phyloP scores from a whole-genome alignment of 2,797 vertebrate genomes.

The Anas acuta region DNA sequence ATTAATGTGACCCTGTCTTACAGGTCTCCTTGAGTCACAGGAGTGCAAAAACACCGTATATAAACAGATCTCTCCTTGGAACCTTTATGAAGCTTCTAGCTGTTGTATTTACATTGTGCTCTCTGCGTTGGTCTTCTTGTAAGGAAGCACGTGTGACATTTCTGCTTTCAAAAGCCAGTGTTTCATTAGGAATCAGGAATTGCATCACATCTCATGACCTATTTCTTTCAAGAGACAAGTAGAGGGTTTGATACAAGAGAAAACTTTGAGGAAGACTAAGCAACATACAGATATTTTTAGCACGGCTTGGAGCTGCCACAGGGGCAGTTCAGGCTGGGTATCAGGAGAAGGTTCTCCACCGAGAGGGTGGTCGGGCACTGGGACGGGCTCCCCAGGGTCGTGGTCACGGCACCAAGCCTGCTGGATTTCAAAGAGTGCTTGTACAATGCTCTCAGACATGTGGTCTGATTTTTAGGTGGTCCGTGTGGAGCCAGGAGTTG shows the following conservation, averaged over 20 bases:
- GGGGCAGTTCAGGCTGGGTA: too few species aligned
- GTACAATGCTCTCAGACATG: too few species aligned
- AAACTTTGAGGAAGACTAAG: neutral
- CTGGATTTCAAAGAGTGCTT: too few species aligned
- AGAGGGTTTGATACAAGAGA: neutral
- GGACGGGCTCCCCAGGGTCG: too few species aligned
- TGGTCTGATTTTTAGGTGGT: too few species aligned
- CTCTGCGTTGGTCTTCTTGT: neutral
- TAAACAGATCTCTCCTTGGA: neutral
- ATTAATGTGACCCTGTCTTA: accelerated
- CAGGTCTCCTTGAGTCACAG: neutral
- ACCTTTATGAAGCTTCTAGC: neutral
- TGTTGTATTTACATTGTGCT: too few species aligned
- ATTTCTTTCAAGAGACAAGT: neutral
- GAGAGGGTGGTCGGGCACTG: too few species aligned
- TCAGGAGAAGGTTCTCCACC: too few species aligned
- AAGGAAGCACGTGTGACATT: neutral
- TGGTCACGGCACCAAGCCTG: too few species aligned
- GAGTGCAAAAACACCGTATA: neutral
- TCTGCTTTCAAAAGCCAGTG: neutral
- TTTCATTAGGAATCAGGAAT: neutral
- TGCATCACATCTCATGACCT: neutral
- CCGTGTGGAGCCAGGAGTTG: too few species aligned
- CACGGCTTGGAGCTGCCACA: too few species aligned
- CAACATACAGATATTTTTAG: neutral